phyloP scores from a whole-genome alignment of 2,797 vertebrate species.

The Cottoperca gobio region DNA sequence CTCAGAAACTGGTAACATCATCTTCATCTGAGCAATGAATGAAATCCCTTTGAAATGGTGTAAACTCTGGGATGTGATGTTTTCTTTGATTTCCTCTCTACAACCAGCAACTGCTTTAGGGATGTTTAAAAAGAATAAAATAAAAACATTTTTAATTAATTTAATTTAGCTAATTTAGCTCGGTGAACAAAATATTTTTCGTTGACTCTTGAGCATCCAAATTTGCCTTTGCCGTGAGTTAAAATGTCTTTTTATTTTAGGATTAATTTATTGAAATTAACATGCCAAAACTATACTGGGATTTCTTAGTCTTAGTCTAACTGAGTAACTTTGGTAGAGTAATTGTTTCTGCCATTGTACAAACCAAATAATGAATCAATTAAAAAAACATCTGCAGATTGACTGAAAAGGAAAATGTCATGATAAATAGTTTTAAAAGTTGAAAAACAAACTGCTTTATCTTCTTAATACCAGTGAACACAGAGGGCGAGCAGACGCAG shows the following conservation, averaged over 20 bases:
- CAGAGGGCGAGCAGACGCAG: conserved; percentile 82
- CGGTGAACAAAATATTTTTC: background rate
- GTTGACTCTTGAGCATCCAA: background rate
- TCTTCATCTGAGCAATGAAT: background rate
- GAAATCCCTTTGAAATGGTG: background rate
- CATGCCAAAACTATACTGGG: too few species aligned
- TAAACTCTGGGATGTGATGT: background rate
- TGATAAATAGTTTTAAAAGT: background rate
- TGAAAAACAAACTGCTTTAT: background rate
- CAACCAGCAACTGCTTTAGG: background rate
- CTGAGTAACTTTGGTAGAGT: background rate
- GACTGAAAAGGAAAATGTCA: background rate
- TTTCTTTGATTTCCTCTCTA: background rate
- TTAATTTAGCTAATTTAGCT: too few species aligned
- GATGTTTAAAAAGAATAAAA: too few species aligned
- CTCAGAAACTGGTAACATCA: conserved; percentile 70
- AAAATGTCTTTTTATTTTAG: too few species aligned
- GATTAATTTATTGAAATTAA: too few species aligned
- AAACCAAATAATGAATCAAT: background rate
- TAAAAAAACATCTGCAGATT: background rate
- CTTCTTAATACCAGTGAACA: conserved; percentile 35
- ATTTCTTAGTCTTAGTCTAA: too few species aligned
- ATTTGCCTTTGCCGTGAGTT: background rate
- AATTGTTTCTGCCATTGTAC: background rate
- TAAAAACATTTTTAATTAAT: too few species aligned